Base-by-base conservation (phyloP, 92 coral and sea anemone species). In the Nematostella vectensis region DNA sequence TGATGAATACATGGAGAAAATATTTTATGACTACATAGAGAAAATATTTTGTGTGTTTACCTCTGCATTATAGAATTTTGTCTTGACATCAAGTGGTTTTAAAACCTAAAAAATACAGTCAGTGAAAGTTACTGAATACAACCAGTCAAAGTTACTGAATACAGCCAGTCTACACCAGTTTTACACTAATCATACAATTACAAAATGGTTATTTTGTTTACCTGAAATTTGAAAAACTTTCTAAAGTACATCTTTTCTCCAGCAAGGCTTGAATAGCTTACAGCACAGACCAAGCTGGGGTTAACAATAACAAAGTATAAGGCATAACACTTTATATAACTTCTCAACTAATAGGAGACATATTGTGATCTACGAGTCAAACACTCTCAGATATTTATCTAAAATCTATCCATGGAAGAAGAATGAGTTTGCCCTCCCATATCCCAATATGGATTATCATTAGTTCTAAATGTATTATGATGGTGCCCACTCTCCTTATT, bases 171-270 rank as follows among this genome's bases (percentile, higher is more conserved):
- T n/a, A n/a, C n/a, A n/a, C n/a, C n/a, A n/a, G n/a, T n/a, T n/a
- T n/a, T n/a, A n/a, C n/a, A n/a, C n/a, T n/a, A n/a, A n/a, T n/a
- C n/a, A n/a, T n/a, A n/a, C n/a, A n/a, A n/a, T n/a, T n/a, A n/a
- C n/a, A n/a, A n/a, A n/a, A n/a, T n/a, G n/a, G 15, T 33, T 6
- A 33, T 6, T 33, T 33, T 33, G 40, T 15, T 33, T 53, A 91
- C 98, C 83, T 91, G 98, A 55, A 91, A 91, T 68, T 91, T 91
- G 64, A 81, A 91, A 64, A 91, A 91, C 59, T 91, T 91, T 70
- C 98, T 72, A 49, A 91, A 91, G 50, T 85, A 91, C 95, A 85
- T 81, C 65, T 91, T 91, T 66, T 91, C 98, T 2, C 95, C 95
- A 31, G 77, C 71, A 22, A 78, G 55, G 11, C 88, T 58, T 8